phyloP scores from a whole-genome alignment of 1,140 invertebrate genomes.

The Samia ricini region DNA sequence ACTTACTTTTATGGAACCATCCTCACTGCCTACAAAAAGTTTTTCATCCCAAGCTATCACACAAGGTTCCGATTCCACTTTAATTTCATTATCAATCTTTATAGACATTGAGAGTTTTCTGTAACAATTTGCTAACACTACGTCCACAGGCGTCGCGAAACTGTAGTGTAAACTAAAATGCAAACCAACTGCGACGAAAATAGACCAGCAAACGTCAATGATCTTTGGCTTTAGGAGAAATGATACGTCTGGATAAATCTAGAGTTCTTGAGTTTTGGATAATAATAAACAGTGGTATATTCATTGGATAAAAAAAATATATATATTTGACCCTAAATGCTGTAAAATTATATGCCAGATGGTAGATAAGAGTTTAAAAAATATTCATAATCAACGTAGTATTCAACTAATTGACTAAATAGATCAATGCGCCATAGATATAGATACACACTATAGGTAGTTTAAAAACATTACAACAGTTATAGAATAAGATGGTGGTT shows the following conservation, averaged over 20 bases:
- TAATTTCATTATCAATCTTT: conserved; percentile 49
- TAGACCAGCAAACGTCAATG: conserved; percentile 12
- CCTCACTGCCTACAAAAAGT: conserved; percentile 58
- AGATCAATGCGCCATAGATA: no score
- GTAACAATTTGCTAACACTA: background rate
- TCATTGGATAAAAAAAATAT: background rate
- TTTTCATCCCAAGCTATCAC: conserved; percentile 54
- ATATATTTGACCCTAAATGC: background rate
- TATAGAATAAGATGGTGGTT: no score
- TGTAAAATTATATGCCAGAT: no score
- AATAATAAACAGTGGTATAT: background rate
- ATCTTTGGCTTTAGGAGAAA: conserved; percentile 18
- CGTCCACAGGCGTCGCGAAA: conserved; percentile 10
- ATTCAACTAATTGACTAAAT: no score
- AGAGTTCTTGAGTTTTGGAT: background rate
- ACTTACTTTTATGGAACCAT: conserved; percentile 53
- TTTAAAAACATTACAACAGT: no score
- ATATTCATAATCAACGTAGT: no score
- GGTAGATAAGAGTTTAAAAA: no score
- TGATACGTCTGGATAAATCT: conserved; percentile 31
- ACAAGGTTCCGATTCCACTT: conserved; percentile 56
- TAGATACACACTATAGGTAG: no score
- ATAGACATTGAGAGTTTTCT: conserved; percentile 38
- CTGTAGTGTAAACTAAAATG: conserved; percentile 3
- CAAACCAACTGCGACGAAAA: background rate